Percentiles rank a stretch among this genome's conserved stretches.
phyloP scores from a whole-genome alignment of 2,888 invertebrate genomes.

The Tolmerus cingulatus region DNA sequence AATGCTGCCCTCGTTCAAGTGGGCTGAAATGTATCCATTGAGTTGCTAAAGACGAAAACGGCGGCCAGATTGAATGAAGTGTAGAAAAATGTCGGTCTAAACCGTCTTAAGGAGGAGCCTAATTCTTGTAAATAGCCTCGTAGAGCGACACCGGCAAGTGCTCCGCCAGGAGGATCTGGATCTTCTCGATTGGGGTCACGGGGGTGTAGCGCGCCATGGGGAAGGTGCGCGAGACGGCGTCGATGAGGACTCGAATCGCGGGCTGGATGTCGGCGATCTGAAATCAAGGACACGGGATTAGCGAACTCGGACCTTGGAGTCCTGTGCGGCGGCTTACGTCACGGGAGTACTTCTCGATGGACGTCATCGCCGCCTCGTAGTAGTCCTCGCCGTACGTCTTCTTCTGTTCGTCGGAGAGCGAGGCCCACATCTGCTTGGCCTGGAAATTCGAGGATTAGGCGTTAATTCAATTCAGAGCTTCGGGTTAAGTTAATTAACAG shows the following conservation, averaged over 20 bases:
- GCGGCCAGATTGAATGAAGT: background rate
- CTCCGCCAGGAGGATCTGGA: slow-evolving; percentile 81
- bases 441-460: slow-evolving; percentile 57
- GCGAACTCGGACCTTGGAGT: background rate
- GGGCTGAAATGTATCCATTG: slow-evolving; percentile 2
- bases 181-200: slow-evolving; percentile 78
- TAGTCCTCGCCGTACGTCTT: slow-evolving; percentile 83
- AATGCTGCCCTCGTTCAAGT: slow-evolving; percentile 13
- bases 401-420: slow-evolving; percentile 78
- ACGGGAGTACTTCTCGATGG: slow-evolving; percentile 80
- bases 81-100: background rate
- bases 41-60: background rate
- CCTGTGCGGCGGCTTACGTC: slow-evolving; percentile 58
- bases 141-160: slow-evolving; percentile 83
- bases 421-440: slow-evolving; percentile 84
- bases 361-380: slow-evolving; percentile 81
- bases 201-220: slow-evolving; percentile 85
- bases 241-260: slow-evolving; percentile 77
- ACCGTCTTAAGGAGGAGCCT: slow-evolving; percentile 42
- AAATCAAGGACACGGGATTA: slow-evolving; percentile 12
- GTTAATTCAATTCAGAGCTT: slow-evolving; percentile 43
- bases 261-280: slow-evolving; percentile 80
- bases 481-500: background rate
- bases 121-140: slow-evolving; percentile 73
- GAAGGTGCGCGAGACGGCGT: slow-evolving; percentile 82